These are phyloP conservation scores for Dicaeum eximium DNA, from an alignment of 2,113 vertebrate genomes.

Conservation along the genomic window DNA sequence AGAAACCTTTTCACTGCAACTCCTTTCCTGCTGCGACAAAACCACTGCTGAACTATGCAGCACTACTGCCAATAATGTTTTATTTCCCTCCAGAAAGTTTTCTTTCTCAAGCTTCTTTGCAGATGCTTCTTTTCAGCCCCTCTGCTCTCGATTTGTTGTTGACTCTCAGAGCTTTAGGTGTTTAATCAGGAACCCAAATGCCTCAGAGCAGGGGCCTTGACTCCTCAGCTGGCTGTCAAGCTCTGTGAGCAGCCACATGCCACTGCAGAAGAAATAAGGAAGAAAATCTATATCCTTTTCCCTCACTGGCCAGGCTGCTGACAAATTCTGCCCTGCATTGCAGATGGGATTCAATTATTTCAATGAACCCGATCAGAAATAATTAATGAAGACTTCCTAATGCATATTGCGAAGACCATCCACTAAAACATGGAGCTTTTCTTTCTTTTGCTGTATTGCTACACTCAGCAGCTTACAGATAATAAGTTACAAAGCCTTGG, in stretches of 20 bases:
- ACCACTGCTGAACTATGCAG: not conserved
- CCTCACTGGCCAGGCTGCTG: not conserved
- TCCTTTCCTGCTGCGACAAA: not conserved
- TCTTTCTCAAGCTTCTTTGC: not conserved
- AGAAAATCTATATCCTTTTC: not conserved
- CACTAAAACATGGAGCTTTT: not conserved
- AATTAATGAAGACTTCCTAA: slow-evolving; percentile 50
- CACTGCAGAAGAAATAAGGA: not conserved
- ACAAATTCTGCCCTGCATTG: slow-evolving; percentile 34
- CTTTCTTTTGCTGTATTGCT: not conserved
- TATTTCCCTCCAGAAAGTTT: not conserved
- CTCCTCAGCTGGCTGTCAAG: not conserved
- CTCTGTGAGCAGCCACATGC: not conserved
- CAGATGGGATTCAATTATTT: slow-evolving; percentile 10
- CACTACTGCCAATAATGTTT: not conserved
- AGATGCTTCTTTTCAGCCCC: not conserved
- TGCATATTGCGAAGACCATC: not conserved
- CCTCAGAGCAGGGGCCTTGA: not conserved
- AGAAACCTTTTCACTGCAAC: not conserved
- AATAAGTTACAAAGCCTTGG: not conserved
- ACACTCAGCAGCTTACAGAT: not conserved
- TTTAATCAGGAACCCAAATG: not conserved
- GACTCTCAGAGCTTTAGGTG: not conserved
- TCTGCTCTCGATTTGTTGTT: not conserved
- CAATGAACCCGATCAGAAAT: slow-evolving; percentile 23